Base-by-base conservation (phyloP, 1,140 invertebrate species). In the Diachasmimorpha longicaudata region DNA sequence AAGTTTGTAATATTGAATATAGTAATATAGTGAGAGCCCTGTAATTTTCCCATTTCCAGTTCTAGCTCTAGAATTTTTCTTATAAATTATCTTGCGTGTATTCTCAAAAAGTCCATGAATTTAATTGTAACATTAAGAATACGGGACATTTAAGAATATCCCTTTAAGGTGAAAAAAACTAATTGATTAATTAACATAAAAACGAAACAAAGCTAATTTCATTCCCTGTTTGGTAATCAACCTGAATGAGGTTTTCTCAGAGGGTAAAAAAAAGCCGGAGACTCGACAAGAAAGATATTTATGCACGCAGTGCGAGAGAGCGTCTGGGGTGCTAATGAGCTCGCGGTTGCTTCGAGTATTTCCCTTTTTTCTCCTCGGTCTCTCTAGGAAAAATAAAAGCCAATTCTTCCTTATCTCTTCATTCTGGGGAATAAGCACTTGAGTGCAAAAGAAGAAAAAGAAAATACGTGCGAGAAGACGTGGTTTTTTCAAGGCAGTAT, bases 351-450 rank as follows among this genome's bases (percentile, higher is more conserved):
- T 63, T 25, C 21, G 58, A 63, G 58, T 63, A 63, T 63, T 63
- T 63, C 14, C 23, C 21, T 63, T 63, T 63, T 63, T 63, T 63
- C 23, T 23, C 58, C 21, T 63, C 8, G 19, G 11, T 19, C 23
- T 25, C 58, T 11, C 58, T 23, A 8, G 23, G 58, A 19, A 63
- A 63, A 63, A 63, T 63, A 25, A 63, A 25, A 63, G 58, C 58
- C 58, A 63, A 63, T 63, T 63, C 58, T 63, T 63, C 14, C 58
- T 63, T 63, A 63, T 63, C 58, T 63, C 58, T 63, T 63, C 58
- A 63, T 63, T 63, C 23, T 63, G 23, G 5, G 23, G 58, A 63
- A 23, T 63, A 63, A 63, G 58, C 58, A 63, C 58, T 31, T 31
- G 58, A 63, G 21, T 23, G 23, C 10, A 31, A 19, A 31, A 31